Base-by-base conservation (phyloP, 2,888 invertebrate species). In the Xanthorhoe designata region DNA sequence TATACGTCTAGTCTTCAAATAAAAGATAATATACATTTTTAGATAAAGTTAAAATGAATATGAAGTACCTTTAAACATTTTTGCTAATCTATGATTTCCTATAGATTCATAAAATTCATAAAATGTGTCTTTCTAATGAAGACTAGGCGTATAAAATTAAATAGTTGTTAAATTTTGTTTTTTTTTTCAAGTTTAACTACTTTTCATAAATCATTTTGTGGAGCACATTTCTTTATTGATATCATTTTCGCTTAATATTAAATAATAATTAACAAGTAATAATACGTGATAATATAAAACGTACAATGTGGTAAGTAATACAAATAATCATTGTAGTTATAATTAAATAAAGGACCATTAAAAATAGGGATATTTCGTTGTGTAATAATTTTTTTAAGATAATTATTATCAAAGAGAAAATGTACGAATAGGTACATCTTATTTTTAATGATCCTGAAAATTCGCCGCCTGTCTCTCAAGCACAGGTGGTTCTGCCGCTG, bases 401-500 rank as follows among this genome's bases (percentile, higher is more conserved):
- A 50, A 50, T 17, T n/a, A 17, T 58, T 50, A 35, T 13, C 58
- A 13, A 29, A 53, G 38, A 54, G 38, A 38, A 13, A 18, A 38
- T 59, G 58, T 59, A 24, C 58, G 24, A 53, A 13, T 49, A 64
- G n/a, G 42, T 49, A 50, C 24, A 29, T 60, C 57, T 60, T 60
- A 63, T 56, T 63, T 56, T 60, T 62, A 67, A 67, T 70, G 54
- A 66, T 66, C 50, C 66, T 42, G 64, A 29, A 49, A 18, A 60
- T n/a, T 35, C 49, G 7, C 19, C 53, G 17, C 58, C 58, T 64
- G 67, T 68, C 50, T 50, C 58, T 50, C 24, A 24, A 45, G 42
- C 15, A 71, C 63, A 60, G 65, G 65, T 50, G 42, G 51, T 2
- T 54, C 68, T 50, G 73, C 73, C 73, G 73, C 73, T 73, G 64